phyloP scores from a whole-genome alignment of 2,888 invertebrate genomes.

The Synergus japonicus region DNA sequence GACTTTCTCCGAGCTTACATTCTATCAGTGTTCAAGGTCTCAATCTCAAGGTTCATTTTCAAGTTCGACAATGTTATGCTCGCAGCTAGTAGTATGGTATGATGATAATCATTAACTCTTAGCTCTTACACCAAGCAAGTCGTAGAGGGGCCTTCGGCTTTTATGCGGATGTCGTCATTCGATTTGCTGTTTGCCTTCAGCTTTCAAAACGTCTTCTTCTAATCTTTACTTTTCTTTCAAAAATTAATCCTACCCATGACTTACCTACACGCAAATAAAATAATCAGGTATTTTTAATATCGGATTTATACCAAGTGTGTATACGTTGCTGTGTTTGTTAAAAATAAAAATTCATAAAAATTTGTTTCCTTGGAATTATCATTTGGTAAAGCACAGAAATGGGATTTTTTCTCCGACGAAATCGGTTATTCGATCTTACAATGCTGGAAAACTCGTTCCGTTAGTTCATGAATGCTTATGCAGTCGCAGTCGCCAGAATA shows the following conservation, averaged over 20 bases:
- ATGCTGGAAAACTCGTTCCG: constrained; percentile 2
- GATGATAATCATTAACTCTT: not conserved
- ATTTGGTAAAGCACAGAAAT: not conserved
- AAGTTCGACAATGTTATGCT: not conserved
- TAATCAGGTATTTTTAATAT: not conserved
- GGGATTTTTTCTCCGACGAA: not conserved
- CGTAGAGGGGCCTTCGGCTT: not conserved
- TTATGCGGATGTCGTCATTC: constrained; percentile 2
- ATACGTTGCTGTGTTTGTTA: not conserved
- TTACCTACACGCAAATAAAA: not conserved
- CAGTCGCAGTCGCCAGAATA: constrained; percentile 1
- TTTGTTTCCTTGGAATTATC: not conserved
- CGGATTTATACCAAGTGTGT: too few species aligned
- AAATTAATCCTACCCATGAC: not conserved
- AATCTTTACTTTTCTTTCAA: not conserved
- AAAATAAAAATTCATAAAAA: not conserved
- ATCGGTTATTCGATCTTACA: constrained; percentile 1
- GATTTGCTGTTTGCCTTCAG: constrained; percentile 7
- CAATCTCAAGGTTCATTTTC: not conserved
- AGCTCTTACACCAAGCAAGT: too few species aligned
- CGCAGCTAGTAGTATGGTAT: not conserved
- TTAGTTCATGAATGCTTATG: constrained; percentile 7
- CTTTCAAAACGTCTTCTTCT: not conserved
- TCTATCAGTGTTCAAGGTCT: not conserved
- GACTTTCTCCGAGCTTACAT: too few species aligned